Evolutionary conservation across 2,797 vertebrate species (phyloP).

Genomic region (Anabacerthia variegaticeps): DNA sequence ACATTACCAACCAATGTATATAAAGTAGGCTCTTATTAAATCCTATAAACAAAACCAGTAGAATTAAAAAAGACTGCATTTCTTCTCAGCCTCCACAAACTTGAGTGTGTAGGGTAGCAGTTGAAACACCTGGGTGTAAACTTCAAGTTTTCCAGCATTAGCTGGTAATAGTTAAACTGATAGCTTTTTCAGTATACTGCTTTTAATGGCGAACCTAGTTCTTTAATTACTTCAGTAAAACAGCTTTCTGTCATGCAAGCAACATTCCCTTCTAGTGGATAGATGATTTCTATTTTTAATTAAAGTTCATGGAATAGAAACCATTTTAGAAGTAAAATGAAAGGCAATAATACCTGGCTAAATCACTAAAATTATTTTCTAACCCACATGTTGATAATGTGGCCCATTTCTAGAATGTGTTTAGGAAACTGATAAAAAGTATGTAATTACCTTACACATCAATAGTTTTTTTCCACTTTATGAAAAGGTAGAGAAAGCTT

Average conservation of each 20-base stretch:
- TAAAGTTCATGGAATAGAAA: neutral
- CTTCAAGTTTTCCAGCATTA: neutral
- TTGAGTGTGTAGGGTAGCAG: neutral
- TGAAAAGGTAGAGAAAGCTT: neutral
- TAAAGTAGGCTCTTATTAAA: neutral
- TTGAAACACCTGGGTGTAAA: neutral
- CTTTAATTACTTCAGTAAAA: neutral
- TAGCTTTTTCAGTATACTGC: neutral
- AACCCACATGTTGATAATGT: neutral
- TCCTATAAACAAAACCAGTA: fast-evolving
- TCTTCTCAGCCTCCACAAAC: neutral
- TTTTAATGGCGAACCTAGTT: neutral
- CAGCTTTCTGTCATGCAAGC: neutral
- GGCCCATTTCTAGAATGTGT: neutral
- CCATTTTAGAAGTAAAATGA: neutral
- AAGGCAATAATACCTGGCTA: neutral
- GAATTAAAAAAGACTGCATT: neutral
- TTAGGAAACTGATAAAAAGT: neutral
- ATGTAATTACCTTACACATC: neutral
- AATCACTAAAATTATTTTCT: neutral
- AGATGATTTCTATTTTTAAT: neutral
- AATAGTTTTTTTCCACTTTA: fast-evolving
- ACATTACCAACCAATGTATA: too few relatives aligned
- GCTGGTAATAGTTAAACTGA: neutral
- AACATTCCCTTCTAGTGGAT: neutral